phyloP scores from a whole-genome alignment of 1,140 invertebrate species.

The Drosophila ananassae region DNA sequence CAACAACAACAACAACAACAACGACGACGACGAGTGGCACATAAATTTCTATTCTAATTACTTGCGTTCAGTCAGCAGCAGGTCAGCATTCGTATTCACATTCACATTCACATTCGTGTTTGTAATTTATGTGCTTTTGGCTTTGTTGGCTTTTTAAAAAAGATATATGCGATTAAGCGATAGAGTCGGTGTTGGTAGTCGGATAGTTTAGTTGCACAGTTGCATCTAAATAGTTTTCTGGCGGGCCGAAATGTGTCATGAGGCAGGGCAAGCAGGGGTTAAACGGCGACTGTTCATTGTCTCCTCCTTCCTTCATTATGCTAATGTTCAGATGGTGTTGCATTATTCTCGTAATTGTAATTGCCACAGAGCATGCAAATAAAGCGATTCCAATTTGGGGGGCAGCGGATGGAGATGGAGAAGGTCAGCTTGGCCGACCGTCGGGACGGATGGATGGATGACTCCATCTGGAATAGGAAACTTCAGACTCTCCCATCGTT shows the following conservation, averaged over 20 bases:
- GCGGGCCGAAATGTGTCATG: slow-evolving; percentile 50
- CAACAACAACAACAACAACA: slow-evolving; percentile 49
- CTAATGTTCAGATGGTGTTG: slow-evolving; percentile 53
- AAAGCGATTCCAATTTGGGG: slow-evolving; percentile 44
- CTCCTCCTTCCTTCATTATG: slow-evolving; percentile 58
- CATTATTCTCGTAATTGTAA: slow-evolving; percentile 56
- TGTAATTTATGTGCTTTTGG: slow-evolving; percentile 64
- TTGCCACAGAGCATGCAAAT: slow-evolving; percentile 63
- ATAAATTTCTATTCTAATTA: slow-evolving; percentile 80
- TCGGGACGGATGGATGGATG: slow-evolving; percentile 6
- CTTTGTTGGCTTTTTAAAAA: slow-evolving; percentile 55
- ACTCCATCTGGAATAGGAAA: slow-evolving; percentile 24
- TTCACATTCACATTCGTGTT: slow-evolving; percentile 36
- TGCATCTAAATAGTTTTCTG: slow-evolving; percentile 40
- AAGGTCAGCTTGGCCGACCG: slow-evolving; percentile 5
- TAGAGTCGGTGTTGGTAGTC: slow-evolving; percentile 13
- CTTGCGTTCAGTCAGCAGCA: slow-evolving; percentile 70
- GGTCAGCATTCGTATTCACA: slow-evolving; percentile 39
- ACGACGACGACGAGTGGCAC: slow-evolving; percentile 44
- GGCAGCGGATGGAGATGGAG: neutral
- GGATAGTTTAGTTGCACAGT: slow-evolving; percentile 5
- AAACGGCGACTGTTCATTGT: slow-evolving; percentile 39
- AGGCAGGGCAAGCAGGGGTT: slow-evolving; percentile 19
- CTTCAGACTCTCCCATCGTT: slow-evolving; percentile 9
- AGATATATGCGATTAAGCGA: slow-evolving; percentile 59